Evolutionary conservation across 1,140 invertebrate genomes (phyloP), one percentile per base, ranked within the genome.

Genomic region (Drosophila grimshawi): DNA sequence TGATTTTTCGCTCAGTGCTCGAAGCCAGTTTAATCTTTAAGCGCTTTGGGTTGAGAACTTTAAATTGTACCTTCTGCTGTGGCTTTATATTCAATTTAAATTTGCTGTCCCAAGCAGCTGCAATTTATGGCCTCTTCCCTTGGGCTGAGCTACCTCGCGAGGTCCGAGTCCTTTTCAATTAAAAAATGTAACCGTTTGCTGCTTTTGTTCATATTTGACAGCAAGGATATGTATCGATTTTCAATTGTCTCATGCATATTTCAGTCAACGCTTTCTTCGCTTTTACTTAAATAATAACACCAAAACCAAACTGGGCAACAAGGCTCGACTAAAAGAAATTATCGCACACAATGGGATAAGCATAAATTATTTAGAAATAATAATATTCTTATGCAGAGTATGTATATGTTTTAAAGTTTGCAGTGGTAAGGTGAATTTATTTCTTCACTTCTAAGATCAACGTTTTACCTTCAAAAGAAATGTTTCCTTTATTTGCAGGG

Each of bases 151-250:
- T n/a, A 60, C 6, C 60, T 41, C 39, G 3, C 11, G 19, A n/a
- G 55, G 8, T 43, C 29, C 19, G 59, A 7, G 10, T 10, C 45
- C 11, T 48, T 71, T 76, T 65, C 68, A 76, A 71, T 76, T 76
- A 76, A 76, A 67, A 65, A 41, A 43, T 51, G 43, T 67, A 64
- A 67, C 61, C 76, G 35, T 39, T 5, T 19, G 5, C 11, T 51
- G 57, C 27, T 35, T 30, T 69, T 66, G 10, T 1, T 41, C n/a
- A 78, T 65, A 68, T 83, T 86, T 75, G 67, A 62, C 27, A 19
- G 39, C 69, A 65, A 52, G 39, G 52, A 59, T 45, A 63, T 66
- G 67, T 55, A 86, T 86, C 74, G 75, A 86, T 88, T 76, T 67
- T 57, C 51, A 43, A 41, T 35, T 56, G 45, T 27, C 19, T 59